Evolutionary conservation across 2,113 vertebrate species (phyloP).

Genomic region (Taurulus bubalis): DNA sequence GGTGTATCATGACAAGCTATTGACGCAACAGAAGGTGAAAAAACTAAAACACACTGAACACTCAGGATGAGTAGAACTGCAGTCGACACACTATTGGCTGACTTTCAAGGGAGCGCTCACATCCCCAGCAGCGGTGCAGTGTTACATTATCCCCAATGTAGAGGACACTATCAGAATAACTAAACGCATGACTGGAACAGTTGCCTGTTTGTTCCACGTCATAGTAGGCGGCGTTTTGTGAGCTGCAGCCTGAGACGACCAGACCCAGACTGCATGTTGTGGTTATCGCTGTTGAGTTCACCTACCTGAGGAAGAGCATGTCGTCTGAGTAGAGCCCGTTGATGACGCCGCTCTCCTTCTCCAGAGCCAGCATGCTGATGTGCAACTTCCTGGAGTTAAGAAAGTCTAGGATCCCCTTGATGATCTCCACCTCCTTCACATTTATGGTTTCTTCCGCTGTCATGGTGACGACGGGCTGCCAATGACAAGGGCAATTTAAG

Average conservation of each 20-base stretch:
- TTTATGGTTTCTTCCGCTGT: slow-evolving; percentile 98
- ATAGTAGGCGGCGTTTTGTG: not conserved
- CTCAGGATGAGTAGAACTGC: slow-evolving; percentile 4
- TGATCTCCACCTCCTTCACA: slow-evolving; percentile 98
- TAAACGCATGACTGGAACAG: slow-evolving; percentile 6
- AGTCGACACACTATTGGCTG: slow-evolving; percentile 20
- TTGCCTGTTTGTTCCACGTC: not conserved
- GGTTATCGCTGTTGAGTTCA: not conserved
- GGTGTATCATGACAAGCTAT: not conserved
- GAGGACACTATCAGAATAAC: slow-evolving; percentile 20
- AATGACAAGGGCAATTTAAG: not conserved
- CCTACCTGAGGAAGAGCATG: slow-evolving; percentile 98
- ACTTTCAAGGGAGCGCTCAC: slow-evolving; percentile 38
- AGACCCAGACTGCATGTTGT: not conserved
- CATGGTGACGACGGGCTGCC: slow-evolving; percentile 87
- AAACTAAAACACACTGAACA: slow-evolving; percentile 24
- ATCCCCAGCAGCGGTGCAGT: slow-evolving; percentile 1
- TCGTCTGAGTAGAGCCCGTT: slow-evolving; percentile 99
- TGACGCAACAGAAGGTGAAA: not conserved
- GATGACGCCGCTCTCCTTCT: slow-evolving; percentile 98
- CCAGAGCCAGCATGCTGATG: slow-evolving; percentile 97
- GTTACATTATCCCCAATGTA: slow-evolving; percentile 15
- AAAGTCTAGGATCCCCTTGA: slow-evolving; percentile 97
- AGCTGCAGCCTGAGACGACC: not conserved
- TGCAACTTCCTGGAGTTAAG: slow-evolving; percentile 96